These are phyloP conservation scores for Hemistola chrysoprasaria DNA, from an alignment of 2,888 invertebrate species.

Conservation along the genomic window DNA sequence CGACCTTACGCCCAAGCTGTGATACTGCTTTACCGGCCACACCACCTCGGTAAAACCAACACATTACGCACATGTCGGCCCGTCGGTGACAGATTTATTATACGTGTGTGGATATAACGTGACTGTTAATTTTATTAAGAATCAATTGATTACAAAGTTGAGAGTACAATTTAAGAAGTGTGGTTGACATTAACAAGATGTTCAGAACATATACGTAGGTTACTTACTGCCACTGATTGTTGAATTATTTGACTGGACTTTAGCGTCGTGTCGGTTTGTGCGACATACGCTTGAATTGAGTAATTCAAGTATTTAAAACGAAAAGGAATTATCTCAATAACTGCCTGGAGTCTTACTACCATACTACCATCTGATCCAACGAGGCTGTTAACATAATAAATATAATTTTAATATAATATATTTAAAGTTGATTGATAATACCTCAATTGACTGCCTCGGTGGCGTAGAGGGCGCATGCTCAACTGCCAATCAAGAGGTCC, in stretches of 20 bases:
- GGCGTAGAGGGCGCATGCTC: no score
- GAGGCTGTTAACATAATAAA: no score
- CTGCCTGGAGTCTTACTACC: no score
- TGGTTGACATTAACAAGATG: slow-evolving; percentile 26
- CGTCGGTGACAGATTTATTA: slow-evolving; percentile 59
- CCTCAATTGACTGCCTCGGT: no score
- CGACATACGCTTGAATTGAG: no score
- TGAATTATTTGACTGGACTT: neutral
- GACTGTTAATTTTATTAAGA: slow-evolving; percentile 17
- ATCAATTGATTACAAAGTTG: slow-evolving; percentile 17
- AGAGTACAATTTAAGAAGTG: slow-evolving; percentile 20
- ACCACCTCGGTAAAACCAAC: slow-evolving; percentile 37
- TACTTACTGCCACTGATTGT: slow-evolving; percentile 3
- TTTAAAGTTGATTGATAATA: no score
- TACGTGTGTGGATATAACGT: slow-evolving; percentile 26
- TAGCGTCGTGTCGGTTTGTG: no score
- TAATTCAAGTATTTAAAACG: no score
- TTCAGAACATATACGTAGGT: slow-evolving; percentile 11
- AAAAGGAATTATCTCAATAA: no score
- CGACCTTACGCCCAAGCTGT: neutral
- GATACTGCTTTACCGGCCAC: neutral
- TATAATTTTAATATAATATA: no score
- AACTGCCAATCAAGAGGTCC: no score
- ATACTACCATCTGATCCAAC: no score
- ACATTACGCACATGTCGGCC: slow-evolving; percentile 44